Percentiles rank a stretch among this genome's conserved stretches.
These are phyloP conservation scores for Brotula barbata DNA, from an alignment of 2,797 vertebrate genomes.

Conservation along the genomic window DNA sequence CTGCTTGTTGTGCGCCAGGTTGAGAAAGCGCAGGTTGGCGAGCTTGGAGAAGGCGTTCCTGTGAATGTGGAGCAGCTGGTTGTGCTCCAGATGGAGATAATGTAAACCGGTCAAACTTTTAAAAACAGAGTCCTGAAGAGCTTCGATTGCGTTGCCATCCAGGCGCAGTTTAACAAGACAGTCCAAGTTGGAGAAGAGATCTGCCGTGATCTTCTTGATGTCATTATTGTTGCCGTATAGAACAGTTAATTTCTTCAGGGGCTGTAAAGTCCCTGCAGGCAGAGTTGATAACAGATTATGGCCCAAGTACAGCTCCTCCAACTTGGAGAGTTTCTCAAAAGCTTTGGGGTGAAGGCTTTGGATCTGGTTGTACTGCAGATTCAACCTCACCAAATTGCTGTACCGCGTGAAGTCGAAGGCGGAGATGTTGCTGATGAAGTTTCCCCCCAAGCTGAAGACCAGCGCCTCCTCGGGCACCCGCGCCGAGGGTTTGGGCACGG, in stretches of 20 bases:
- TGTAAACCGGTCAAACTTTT: slow-evolving; percentile 83
- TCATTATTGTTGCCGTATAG: slow-evolving; percentile 89
- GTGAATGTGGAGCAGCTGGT: slow-evolving; percentile 88
- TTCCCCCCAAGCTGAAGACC: slow-evolving; percentile 91
- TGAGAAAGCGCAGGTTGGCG: slow-evolving; percentile 88
- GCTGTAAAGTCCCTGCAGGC: slow-evolving; percentile 80
- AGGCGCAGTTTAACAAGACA: slow-evolving; percentile 88
- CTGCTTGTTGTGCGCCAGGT: slow-evolving; percentile 90
- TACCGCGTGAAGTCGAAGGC: slow-evolving; percentile 86
- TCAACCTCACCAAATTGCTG: slow-evolving; percentile 84
- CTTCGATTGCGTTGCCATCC: slow-evolving; percentile 86
- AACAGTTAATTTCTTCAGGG: slow-evolving; percentile 85
- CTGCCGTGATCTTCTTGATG: slow-evolving; percentile 79
- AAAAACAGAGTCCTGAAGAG: slow-evolving; percentile 86
- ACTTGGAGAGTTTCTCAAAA: slow-evolving; percentile 84
- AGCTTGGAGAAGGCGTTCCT: slow-evolving; percentile 85
- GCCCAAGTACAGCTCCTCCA: slow-evolving; percentile 93
- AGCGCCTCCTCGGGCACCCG: slow-evolving; percentile 77
- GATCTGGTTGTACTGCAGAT: slow-evolving; percentile 94
- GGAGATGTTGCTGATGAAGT: slow-evolving; percentile 91
- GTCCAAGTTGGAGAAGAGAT: slow-evolving; percentile 82
- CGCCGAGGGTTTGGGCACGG: slow-evolving; percentile 80
- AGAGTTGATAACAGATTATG: slow-evolving; percentile 86
- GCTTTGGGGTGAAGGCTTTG: slow-evolving; percentile 85
- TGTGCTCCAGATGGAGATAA: slow-evolving; percentile 91